phyloP scores from a whole-genome alignment of 2,113 vertebrate genomes.

The Leptobrachium leishanense region DNA sequence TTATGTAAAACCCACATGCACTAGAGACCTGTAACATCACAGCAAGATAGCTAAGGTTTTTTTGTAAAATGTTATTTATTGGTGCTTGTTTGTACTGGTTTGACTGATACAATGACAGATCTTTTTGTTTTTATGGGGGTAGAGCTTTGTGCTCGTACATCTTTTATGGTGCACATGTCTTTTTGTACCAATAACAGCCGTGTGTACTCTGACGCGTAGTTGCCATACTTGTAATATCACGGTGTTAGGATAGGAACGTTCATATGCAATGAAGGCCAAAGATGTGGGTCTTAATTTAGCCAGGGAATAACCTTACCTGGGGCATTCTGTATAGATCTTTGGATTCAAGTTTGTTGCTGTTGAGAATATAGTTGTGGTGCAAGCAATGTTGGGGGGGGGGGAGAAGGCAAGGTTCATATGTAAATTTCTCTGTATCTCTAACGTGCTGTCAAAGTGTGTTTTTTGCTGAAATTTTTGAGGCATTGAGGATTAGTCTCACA shows the following conservation, averaged over 20 bases:
- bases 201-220: slow-evolving; percentile 66
- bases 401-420: slow-evolving; percentile 48
- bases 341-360: slow-evolving; percentile 69
- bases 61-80: slow-evolving; percentile 84
- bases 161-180: slow-evolving; percentile 70
- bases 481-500: slow-evolving; percentile 30
- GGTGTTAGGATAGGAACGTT: slow-evolving; percentile 70
- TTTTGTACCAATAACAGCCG: slow-evolving; percentile 69
- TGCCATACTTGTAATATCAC: slow-evolving; percentile 63
- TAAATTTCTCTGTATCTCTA: slow-evolving; percentile 48
- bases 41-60: slow-evolving; percentile 53
- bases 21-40: slow-evolving; percentile 74
- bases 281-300: slow-evolving; percentile 74
- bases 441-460: slow-evolving; percentile 44
- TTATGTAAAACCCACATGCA: slow-evolving; percentile 67
- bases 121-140: slow-evolving; percentile 30
- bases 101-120: slow-evolving; percentile 60
- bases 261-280: slow-evolving; percentile 80
- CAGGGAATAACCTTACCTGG: slow-evolving; percentile 74
- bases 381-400: slow-evolving; percentile 22
- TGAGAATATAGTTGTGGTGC: slow-evolving; percentile 57
- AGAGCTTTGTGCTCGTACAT: slow-evolving; percentile 49
- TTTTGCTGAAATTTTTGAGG: slow-evolving; percentile 31
- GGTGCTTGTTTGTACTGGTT: slow-evolving; percentile 68
- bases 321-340: slow-evolving; percentile 78